phyloP scores from a whole-genome alignment of 2,888 invertebrate species.

The Ischnus inquisitorius region DNA sequence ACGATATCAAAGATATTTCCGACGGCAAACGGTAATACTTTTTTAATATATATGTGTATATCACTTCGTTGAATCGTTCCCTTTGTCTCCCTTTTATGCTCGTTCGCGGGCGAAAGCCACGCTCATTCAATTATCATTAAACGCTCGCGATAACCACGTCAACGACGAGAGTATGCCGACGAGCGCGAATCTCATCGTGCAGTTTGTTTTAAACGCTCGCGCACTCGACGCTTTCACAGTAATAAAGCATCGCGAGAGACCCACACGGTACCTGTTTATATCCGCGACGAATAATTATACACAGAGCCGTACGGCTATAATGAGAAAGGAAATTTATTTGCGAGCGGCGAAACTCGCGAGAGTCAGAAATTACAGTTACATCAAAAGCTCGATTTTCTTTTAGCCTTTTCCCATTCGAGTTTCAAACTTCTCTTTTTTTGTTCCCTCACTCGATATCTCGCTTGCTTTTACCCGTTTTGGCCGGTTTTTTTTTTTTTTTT shows the following conservation, averaged over 20 bases:
- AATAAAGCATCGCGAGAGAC: constrained; percentile 43
- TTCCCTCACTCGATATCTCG: no score
- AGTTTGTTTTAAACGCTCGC: constrained; percentile 56
- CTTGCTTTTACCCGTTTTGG: no score
- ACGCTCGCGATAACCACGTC: constrained; percentile 16
- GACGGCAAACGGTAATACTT: background rate
- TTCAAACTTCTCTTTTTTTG: no score
- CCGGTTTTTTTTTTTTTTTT: background rate
- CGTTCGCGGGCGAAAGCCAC: background rate
- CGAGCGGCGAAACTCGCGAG: background rate
- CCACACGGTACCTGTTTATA: constrained; percentile 29
- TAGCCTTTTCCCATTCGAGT: background rate
- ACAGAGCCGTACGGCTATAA: constrained; percentile 16
- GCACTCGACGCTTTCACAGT: constrained; percentile 40
- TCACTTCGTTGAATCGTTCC: background rate
- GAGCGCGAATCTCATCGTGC: constrained; percentile 14
- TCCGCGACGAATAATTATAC: constrained; percentile 39
- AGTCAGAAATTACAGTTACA: background rate
- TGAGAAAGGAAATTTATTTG: constrained; percentile 38
- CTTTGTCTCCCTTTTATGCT: background rate
- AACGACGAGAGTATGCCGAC: background rate
- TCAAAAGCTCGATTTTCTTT: background rate
- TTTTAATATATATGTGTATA: background rate
- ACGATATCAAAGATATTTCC: background rate
- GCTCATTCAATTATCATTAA: constrained; percentile 47